Percentiles rank a stretch among this genome's conserved stretches.
Conservation (phyloP, 1,140 invertebrate species). For the Drosophila tani region DNA sequence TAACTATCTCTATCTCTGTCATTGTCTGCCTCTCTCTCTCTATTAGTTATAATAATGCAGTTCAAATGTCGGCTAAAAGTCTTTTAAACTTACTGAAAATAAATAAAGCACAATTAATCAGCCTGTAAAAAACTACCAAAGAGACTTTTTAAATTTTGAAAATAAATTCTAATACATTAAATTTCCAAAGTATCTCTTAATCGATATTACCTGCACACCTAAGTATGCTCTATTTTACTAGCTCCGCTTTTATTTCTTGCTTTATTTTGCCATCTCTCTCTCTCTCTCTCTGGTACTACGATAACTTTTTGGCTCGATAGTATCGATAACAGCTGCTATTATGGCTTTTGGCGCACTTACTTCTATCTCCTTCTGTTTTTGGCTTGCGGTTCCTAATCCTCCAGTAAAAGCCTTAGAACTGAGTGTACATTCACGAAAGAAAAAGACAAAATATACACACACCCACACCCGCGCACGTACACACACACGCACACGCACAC, state of each 20-base stretch:
- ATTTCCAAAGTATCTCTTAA: neutral
- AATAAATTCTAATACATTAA: no score
- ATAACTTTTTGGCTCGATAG: constrained; percentile 2
- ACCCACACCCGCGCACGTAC: neutral
- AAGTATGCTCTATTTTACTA: no score
- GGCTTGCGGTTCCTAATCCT: neutral
- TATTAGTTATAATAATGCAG: neutral
- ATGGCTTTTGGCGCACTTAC: constrained; percentile 3
- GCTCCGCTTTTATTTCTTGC: neutral
- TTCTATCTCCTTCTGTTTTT: neutral
- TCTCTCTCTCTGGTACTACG: neutral
- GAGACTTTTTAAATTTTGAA: no score
- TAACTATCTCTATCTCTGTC: neutral
- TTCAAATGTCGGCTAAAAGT: neutral
- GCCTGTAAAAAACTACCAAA: no score
- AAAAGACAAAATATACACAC: constrained; percentile 7
- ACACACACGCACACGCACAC: neutral
- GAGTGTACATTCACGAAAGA: constrained; percentile 19
- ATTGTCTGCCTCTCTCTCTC: neutral
- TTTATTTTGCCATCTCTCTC: neutral
- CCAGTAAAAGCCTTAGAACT: constrained; percentile 37
- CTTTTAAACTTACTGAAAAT: neutral
- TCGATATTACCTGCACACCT: neutral
- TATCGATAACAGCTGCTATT: neutral
- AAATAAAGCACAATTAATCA: no score